Evolutionary conservation across 2,888 invertebrate species (phyloP).

Genomic region (Antitype chi): DNA sequence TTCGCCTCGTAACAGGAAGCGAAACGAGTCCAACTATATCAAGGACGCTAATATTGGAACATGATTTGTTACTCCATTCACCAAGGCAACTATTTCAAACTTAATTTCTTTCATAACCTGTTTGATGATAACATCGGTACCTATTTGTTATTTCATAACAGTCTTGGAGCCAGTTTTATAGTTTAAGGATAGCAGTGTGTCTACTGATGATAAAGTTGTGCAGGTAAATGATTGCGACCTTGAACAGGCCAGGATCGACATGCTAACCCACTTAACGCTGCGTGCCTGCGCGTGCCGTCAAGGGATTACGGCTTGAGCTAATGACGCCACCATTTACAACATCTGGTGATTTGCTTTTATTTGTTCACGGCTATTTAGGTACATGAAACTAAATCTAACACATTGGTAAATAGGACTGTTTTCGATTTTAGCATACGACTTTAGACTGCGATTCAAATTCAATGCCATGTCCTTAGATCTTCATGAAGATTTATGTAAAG

Average conservation of each 20-base stretch:
- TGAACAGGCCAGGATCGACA: slow-evolving; percentile 80
- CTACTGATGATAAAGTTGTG: slow-evolving; percentile 38
- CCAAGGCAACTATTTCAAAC: slow-evolving; percentile 63
- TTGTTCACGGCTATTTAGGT: slow-evolving; percentile 46
- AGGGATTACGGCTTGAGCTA: slow-evolving; percentile 80
- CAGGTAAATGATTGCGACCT: slow-evolving; percentile 79
- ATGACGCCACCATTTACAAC: slow-evolving; percentile 77
- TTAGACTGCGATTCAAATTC: neutral
- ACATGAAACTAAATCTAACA: slow-evolving; percentile 41
- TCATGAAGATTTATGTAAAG: neutral
- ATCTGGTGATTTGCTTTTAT: slow-evolving; percentile 74
- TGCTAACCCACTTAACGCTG: slow-evolving; percentile 84
- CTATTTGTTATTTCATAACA: slow-evolving; percentile 52
- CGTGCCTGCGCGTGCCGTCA: slow-evolving; percentile 84
- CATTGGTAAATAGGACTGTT: slow-evolving; percentile 13
- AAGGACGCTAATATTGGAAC: slow-evolving; percentile 86
- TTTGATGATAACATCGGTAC: slow-evolving; percentile 54
- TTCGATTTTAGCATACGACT: neutral
- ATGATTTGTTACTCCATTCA: slow-evolving; percentile 77
- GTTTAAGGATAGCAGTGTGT: slow-evolving; percentile 20
- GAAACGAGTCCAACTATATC: slow-evolving; percentile 86
- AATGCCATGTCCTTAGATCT: neutral
- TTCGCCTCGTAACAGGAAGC: slow-evolving; percentile 86
- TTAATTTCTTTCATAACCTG: slow-evolving; percentile 64
- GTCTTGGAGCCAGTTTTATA: slow-evolving; percentile 14